Conservation (phyloP, 2,888 invertebrate genomes). For the Pomacea canaliculata region DNA sequence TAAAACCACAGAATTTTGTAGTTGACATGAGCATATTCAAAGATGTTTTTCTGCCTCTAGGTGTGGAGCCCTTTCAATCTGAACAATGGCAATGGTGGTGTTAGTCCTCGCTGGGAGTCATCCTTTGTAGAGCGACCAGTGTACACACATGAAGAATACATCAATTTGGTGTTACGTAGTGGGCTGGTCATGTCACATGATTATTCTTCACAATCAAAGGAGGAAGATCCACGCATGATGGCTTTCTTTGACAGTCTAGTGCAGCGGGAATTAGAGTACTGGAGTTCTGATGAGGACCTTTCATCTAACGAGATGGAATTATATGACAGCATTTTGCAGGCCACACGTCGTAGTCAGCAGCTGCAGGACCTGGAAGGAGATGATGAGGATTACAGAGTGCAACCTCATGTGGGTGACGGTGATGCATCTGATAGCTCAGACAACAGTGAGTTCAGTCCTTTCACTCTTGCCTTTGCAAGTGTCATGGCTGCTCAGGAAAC, state of each 20-base stretch:
- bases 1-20: no score
- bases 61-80: slow-evolving; percentile 85
- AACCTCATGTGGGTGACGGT: slow-evolving; percentile 22
- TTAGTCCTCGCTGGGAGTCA: slow-evolving; percentile 4
- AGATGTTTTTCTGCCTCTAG: slow-evolving; percentile 67
- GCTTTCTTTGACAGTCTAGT: slow-evolving; percentile 95
- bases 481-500: slow-evolving; percentile 49
- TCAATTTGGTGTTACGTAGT: slow-evolving; percentile 83
- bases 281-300: slow-evolving; percentile 56
- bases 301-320: slow-evolving; percentile 54
- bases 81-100: slow-evolving; percentile 31
- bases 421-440: slow-evolving; percentile 28
- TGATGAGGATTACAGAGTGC: slow-evolving; percentile 19
- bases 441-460: slow-evolving; percentile 45
- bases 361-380: slow-evolving; percentile 1
- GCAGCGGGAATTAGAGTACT: slow-evolving; percentile 87
- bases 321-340: slow-evolving; percentile 49
- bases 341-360: slow-evolving; percentile 30
- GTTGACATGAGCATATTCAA: no score
- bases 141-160: slow-evolving; percentile 79
- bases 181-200: slow-evolving; percentile 84
- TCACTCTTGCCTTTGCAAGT: slow-evolving; percentile 57
- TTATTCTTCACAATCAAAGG: slow-evolving; percentile 87
- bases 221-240: slow-evolving; percentile 95
- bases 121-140: slow-evolving; percentile 55